These are phyloP conservation scores for Cirrhinus mrigala DNA, from an alignment of 2,797 vertebrate species.

Conservation along the genomic window DNA sequence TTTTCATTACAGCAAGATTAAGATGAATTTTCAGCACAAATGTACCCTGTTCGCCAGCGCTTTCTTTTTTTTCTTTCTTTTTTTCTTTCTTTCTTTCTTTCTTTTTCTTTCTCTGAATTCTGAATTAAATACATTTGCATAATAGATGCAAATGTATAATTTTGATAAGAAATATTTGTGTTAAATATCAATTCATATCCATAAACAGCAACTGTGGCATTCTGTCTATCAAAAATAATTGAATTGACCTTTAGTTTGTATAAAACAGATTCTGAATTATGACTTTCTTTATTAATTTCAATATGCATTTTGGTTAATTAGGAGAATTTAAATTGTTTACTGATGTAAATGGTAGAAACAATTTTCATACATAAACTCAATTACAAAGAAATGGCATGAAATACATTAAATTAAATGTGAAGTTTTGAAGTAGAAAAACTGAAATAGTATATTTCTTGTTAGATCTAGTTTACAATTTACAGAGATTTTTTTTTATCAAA, in stretches of 20 bases:
- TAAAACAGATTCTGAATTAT: background rate
- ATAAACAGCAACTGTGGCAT: background rate
- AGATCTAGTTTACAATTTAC: background rate
- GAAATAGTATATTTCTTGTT: background rate
- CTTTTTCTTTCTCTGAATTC: background rate
- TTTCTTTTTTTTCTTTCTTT: background rate
- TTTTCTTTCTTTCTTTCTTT: background rate
- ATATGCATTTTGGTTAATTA: background rate
- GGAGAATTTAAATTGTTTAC: background rate
- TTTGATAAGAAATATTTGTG: background rate
- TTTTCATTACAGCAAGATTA: background rate
- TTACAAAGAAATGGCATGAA: background rate
- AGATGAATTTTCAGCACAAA: background rate
- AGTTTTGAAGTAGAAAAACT: background rate
- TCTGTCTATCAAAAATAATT: background rate
- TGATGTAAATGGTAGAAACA: background rate
- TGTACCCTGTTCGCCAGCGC: background rate
- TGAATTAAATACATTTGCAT: background rate
- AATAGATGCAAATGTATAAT: background rate
- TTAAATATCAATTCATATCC: background rate
- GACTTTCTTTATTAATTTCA: background rate
- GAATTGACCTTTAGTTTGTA: background rate
- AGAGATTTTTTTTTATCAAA: too few species aligned
- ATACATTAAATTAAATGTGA: background rate
- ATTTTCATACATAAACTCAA: background rate